phyloP scores from a whole-genome alignment of 2,797 vertebrate genomes.

The Mus caroli region DNA sequence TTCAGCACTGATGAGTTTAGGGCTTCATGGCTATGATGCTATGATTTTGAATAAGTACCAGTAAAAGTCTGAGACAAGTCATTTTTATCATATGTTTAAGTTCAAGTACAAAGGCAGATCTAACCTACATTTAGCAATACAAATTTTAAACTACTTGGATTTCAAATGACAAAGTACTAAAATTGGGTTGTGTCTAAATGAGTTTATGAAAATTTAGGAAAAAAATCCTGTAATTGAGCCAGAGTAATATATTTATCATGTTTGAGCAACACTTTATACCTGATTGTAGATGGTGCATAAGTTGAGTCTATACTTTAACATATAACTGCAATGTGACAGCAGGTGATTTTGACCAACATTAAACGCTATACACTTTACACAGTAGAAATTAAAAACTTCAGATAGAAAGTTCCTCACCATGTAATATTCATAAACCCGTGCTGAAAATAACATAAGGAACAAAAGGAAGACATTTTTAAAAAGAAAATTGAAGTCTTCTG shows the following conservation, averaged over 20 bases:
- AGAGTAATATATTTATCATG: background rate
- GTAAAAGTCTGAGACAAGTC: background rate
- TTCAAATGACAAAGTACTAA: background rate
- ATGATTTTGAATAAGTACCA: background rate
- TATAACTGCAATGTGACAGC: background rate
- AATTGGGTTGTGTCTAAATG: background rate
- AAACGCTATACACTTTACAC: background rate
- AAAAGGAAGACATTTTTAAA: background rate
- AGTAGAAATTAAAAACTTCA: conserved; percentile 2
- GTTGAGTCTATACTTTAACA: background rate
- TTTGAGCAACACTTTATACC: background rate
- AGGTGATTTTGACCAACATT: background rate
- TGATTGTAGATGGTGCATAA: background rate
- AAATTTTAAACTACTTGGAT: background rate
- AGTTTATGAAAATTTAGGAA: background rate
- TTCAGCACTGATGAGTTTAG: background rate
- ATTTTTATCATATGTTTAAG: background rate
- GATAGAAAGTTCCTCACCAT: background rate
- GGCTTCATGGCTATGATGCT: background rate
- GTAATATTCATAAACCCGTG: background rate
- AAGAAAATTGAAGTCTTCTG: background rate
- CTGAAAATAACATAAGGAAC: background rate
- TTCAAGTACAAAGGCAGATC: background rate
- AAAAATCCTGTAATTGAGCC: background rate
- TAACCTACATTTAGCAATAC: background rate